phyloP scores from a whole-genome alignment of 2,113 vertebrate genomes.

The Platysternon megacephalum region DNA sequence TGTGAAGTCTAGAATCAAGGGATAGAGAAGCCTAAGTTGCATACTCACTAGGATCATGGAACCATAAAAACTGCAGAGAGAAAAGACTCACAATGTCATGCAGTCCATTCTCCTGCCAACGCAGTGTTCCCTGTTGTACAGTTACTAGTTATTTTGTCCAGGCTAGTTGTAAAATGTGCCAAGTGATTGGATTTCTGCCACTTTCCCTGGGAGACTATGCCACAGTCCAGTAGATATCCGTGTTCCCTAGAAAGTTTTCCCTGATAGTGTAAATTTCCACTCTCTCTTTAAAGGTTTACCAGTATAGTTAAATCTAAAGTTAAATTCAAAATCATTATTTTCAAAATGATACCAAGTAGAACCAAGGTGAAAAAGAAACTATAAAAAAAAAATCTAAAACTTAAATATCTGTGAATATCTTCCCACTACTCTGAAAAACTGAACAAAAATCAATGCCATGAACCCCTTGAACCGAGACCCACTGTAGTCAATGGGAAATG shows the following conservation, averaged over 20 bases:
- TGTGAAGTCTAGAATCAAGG: neutral
- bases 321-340: neutral
- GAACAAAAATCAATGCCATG: neutral
- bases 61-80: slow-evolving; percentile 16
- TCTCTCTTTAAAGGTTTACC: neutral
- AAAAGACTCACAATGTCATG: slow-evolving; percentile 22
- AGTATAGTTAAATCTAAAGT: neutral
- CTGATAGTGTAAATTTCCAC: slow-evolving; percentile 18
- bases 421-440: neutral
- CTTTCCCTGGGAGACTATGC: slow-evolving; percentile 61
- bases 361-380: neutral
- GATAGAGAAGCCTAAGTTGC: neutral
- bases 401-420: neutral
- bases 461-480: neutral
- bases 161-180: slow-evolving; percentile 60
- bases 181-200: slow-evolving; percentile 70
- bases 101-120: slow-evolving; percentile 45
- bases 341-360: neutral
- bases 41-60: neutral
- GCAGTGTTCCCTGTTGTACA: neutral
- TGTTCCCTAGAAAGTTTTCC: slow-evolving; percentile 60
- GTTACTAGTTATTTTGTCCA: slow-evolving; percentile 71
- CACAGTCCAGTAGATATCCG: slow-evolving; percentile 44
- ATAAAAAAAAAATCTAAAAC: neutral
- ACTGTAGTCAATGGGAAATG: neutral